Evolutionary conservation across 2,888 invertebrate species (phyloP), one percentile per base, ranked within the genome.

Genomic region (Ormyrus pomaceus): DNA sequence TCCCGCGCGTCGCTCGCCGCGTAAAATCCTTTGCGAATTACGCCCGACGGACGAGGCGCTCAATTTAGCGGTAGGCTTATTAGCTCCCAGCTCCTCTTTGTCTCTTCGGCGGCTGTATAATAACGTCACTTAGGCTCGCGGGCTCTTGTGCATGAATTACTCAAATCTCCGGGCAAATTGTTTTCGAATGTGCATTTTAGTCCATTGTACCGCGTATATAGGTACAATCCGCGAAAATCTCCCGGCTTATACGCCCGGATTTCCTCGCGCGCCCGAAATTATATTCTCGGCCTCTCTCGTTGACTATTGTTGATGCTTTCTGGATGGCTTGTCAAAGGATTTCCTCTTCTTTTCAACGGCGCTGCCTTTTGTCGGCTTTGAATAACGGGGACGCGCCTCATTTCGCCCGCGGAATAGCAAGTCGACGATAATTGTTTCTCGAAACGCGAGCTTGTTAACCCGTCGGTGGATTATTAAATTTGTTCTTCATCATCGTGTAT

Each of bases 101-200:
- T n/a, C 10, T 3, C 50, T 34, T 51, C 19, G n/a, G 9, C 58
- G 58, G 77, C 77, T 77, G 45, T 71, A 71, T 58, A 64, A 71
- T 70, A 64, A 65, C 46, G 13, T 56, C 69, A 56, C 62, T 77
- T 64, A 64, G n/a, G 50, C 45, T 45, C 10, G 53, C 8, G 6
- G 46, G 51, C n/a, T 11, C 5, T 10, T 48, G 10, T 51, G 48
- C 62, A 73, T 71, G 70, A 77, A 77, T 77, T 71, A 7, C 64
- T 77, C 71, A 77, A 77, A 77, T 77, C 51, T 68, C 53, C 59
- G 34, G 48, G 50, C 66, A 72, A 78, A 79, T 79, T 79, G 75
- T 79, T 79, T 79, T 66, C 45, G 71, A 75, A 76, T 76, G 55
- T 56, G 75, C 71, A 59, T 71, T 68, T 68, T 55, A 19, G 45